Evolutionary conservation across 2,113 vertebrate genomes (phyloP).

Genomic region (Sakesphorus luctuosus): DNA sequence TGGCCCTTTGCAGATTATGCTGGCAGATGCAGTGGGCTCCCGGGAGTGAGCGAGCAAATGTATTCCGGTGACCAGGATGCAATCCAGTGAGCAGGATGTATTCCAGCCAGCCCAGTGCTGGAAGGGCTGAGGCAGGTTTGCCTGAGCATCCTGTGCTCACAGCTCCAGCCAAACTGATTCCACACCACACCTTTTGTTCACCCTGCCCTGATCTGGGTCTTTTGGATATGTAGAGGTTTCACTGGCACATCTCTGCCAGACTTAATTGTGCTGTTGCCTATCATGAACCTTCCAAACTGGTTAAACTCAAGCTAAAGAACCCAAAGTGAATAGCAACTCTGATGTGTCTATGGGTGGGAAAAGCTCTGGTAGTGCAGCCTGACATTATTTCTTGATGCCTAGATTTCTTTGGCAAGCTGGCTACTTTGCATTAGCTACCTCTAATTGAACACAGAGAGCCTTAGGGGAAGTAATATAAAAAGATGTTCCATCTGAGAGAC

Average conservation of each 20-base stretch:
- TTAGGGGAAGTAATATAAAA: neutral
- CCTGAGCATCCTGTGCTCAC: neutral
- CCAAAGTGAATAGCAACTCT: neutral
- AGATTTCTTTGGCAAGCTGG: slow-evolving; percentile 5
- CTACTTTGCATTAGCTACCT: slow-evolving; percentile 21
- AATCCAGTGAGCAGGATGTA: neutral
- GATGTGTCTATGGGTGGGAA: neutral
- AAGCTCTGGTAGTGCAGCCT: neutral
- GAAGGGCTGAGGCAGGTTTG: neutral
- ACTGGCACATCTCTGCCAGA: neutral
- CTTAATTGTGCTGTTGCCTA: neutral
- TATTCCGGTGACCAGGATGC: neutral
- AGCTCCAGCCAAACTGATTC: neutral
- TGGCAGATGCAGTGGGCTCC: neutral
- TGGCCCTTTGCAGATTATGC: neutral
- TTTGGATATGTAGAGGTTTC: neutral
- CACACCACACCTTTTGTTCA: neutral
- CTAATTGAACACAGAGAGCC: neutral
- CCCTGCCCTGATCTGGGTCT: neutral
- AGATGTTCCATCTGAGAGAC: neutral
- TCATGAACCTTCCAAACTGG: neutral
- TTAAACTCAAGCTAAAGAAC: slow-evolving; percentile 2
- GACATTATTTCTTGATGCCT: neutral
- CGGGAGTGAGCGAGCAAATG: neutral
- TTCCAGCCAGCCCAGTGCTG: neutral